These are phyloP conservation scores for Daubentonia madagascariensis DNA, from an alignment of 2,113 vertebrate genomes.

Conservation along the genomic window DNA sequence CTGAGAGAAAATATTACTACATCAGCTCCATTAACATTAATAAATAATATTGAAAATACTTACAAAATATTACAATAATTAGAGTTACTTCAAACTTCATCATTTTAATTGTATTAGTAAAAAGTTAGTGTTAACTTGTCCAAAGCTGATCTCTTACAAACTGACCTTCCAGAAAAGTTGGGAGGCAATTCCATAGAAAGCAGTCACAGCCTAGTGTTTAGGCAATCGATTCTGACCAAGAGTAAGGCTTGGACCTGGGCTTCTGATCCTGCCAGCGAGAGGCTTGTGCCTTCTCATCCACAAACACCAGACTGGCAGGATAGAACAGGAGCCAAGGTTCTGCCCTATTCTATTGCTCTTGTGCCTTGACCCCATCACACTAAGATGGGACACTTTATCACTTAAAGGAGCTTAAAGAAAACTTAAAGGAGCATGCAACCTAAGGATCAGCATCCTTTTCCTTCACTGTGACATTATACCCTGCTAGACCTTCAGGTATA, in stretches of 20 bases:
- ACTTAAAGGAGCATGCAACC: background rate
- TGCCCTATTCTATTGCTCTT: rapidly evolving
- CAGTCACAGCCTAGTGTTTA: too few relatives aligned
- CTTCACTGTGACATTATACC: rapidly evolving
- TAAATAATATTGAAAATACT: background rate
- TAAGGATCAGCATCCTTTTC: background rate
- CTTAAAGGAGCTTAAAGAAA: background rate
- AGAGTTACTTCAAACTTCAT: background rate
- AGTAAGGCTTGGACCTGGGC: too few relatives aligned
- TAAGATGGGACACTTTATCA: background rate
- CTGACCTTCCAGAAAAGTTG: background rate
- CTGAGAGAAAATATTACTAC: background rate
- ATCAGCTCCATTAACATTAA: background rate
- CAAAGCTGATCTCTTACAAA: background rate
- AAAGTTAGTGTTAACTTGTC: background rate
- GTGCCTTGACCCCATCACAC: background rate
- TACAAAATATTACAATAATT: background rate
- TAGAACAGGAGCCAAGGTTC: background rate
- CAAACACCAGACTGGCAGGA: background rate
- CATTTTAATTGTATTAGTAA: background rate
- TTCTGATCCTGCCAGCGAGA: background rate
- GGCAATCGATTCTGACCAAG: background rate
- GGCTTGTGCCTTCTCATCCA: background rate
- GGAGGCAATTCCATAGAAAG: background rate
- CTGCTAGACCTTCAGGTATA: background rate